Base-by-base conservation (phyloP, 2,888 invertebrate genomes). In the Himalopsyche anomala region DNA sequence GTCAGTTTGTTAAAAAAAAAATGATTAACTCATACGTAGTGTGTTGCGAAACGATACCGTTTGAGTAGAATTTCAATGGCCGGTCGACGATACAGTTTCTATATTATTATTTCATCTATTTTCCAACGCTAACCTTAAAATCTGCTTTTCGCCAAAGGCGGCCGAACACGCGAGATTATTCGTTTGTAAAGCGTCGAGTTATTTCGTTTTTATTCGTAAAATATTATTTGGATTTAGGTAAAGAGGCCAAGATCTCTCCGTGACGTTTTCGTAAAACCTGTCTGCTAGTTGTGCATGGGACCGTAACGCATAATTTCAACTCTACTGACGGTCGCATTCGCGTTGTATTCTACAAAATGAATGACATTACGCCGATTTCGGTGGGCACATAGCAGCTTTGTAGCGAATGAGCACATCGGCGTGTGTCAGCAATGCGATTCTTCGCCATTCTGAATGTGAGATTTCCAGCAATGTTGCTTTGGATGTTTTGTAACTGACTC, bases 181-280 rank as follows among this genome's bases (percentile, higher is more conserved):
- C 19, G 28, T 83, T 82, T 56, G 83, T 51, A 36, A 56, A n/a
- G 80, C 74, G 55, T 80, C 17, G 62, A 62, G 55, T 83, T 86
- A 80, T 80, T 80, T 80, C 80, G 80, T 80, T 80, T 80, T 80
- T 80, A 80, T 87, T 87, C 62, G 62, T 62, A 19, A 62, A 51
- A 62, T 62, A 62, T 62, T 84, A 86, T 87, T 88, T 86, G 87
- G 88, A 88, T 88, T 88, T 86, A 85, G 88, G 87, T 88, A 88
- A 87, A 79, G 87, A 87, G 88, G 88, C 87, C 88, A 88, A 88
- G 88, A 88, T 88, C 88, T 88, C 87, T 45, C 83, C 83, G 88
- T 88, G 88, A 87, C 88, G 88, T 88, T 88, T 88, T 87, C 88
- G 87, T 88, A 88, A 88, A 88, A 86, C 88, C 88, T 86, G 87